phyloP scores from a whole-genome alignment of 1,140 invertebrate species.

The Argopecten irradians region DNA sequence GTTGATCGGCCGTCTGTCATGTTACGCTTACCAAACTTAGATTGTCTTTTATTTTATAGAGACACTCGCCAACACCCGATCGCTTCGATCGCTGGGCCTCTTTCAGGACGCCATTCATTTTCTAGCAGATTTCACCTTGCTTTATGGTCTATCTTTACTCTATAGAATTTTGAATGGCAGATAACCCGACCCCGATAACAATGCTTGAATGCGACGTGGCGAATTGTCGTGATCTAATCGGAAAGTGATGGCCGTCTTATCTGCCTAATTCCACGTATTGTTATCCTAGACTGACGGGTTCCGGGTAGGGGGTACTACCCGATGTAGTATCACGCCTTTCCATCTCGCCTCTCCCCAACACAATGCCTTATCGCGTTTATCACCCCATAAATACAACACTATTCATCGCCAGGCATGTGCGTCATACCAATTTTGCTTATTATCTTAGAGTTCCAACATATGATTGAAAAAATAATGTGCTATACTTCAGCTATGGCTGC shows the following conservation, averaged over 20 bases:
- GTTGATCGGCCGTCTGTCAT: background rate
- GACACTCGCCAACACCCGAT: conserved; percentile 12
- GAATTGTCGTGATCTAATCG: background rate
- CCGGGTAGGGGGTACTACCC: conserved; percentile 18
- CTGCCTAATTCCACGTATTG: background rate
- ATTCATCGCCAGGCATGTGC: background rate
- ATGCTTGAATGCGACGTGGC: conserved; percentile 5
- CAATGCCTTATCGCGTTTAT: background rate
- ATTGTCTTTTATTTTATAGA: conserved; percentile 23
- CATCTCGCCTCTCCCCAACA: background rate
- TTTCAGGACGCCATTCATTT: background rate
- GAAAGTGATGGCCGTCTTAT: conserved; percentile 15
- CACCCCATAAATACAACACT: background rate
- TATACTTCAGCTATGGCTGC: background rate
- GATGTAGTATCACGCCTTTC: background rate
- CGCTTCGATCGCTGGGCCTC: background rate
- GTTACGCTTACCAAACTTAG: conserved; percentile 8
- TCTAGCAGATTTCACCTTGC: conserved; percentile 13
- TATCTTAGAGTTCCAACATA: background rate
- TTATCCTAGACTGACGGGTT: background rate
- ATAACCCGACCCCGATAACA: conserved; percentile 6
- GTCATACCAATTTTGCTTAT: conserved; percentile 22
- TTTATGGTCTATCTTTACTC: background rate
- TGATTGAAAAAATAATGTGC: background rate
- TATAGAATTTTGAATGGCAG: conserved; percentile 9